Evolutionary conservation across 2,888 invertebrate species (phyloP).

Genomic region (Oxystoma pomonae): DNA sequence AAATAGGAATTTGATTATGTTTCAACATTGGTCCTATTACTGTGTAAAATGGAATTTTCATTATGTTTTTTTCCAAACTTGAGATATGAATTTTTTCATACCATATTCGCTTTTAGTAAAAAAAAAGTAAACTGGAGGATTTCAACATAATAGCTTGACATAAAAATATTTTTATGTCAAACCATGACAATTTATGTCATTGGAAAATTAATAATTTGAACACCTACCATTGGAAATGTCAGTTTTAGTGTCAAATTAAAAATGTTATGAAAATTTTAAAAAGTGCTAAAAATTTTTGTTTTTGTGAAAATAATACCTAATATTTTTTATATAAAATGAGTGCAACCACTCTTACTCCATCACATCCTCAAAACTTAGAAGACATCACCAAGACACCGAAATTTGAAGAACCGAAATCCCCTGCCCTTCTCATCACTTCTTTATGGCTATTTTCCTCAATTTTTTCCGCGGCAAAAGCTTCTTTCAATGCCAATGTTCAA

Average conservation of each 20-base stretch:
- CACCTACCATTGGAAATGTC: no score
- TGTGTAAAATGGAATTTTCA: slow-evolving; percentile 40
- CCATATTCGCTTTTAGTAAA: not conserved
- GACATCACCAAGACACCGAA: slow-evolving; percentile 3
- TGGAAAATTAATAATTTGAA: no score
- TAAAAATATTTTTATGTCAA: not conserved
- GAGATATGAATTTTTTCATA: no score
- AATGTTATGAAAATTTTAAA: no score
- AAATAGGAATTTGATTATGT: slow-evolving; percentile 31
- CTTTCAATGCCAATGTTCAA: slow-evolving; percentile 36
- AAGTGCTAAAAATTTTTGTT: no score
- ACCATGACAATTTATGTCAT: no score
- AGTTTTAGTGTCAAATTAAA: no score
- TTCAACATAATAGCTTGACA: not conserved
- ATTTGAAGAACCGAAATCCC: slow-evolving; percentile 24
- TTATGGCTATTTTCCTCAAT: slow-evolving; percentile 39
- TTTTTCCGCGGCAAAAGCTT: slow-evolving; percentile 36
- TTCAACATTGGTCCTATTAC: slow-evolving; percentile 35
- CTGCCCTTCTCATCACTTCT: slow-evolving; percentile 27
- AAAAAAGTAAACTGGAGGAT: not conserved
- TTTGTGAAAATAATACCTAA: no score
- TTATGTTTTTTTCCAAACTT: slow-evolving; percentile 14
- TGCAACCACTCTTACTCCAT: not conserved
- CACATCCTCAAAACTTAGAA: not conserved
- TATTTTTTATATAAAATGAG: not conserved